Base-by-base conservation (phyloP, 2,113 vertebrate species). In the Phalacrocorax pelagicus region DNA sequence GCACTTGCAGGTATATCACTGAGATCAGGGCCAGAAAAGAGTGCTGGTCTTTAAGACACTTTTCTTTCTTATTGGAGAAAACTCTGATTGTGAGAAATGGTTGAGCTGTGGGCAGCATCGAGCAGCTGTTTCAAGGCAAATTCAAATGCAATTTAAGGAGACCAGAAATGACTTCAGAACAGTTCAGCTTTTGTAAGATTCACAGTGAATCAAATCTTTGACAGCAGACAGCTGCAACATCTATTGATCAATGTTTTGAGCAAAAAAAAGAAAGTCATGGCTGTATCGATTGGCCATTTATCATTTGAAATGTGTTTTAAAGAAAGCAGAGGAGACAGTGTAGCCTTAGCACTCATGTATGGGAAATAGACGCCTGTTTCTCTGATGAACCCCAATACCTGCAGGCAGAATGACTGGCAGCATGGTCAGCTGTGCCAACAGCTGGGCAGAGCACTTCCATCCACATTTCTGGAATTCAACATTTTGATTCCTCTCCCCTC, bases 161-260 rank as follows among this genome's bases (percentile, higher is more conserved):
- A 93, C 61, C 12, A 67, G 77, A 91, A 91, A 85, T 46, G 0
- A 63, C 62, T 96, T 75, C 36, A 63, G 65, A 85, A 52, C 0
- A 1, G 62, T 77, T 85, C 73, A 65, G 74, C 71, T 86, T 96
- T 82, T 90, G 23, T 78, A 52, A 65, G 49, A 82, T 47, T 55
- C 74, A 32, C 67, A 86, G 58, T 71, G 88, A 93, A 96, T 95
- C 30, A 61, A 81, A 58, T 65, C 49, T 95, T 83, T 79, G 78
- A 86, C 49, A 95, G 49, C 81, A 71, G 84, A 78, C 18, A 93
- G 58, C 78, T 82, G 74, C 74, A 80, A 82, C 30, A 69, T 40
- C 38, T 90, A 82, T 51, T 84, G 84, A 95, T 42, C 21, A 90
- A 62, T 15, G 40, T 80, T 96, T 87, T 75, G 40, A 49, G 66